Evolutionary conservation across 2,113 vertebrate species (phyloP), one percentile per base, ranked within the genome.

Genomic region (Montifringilla adamsi): DNA sequence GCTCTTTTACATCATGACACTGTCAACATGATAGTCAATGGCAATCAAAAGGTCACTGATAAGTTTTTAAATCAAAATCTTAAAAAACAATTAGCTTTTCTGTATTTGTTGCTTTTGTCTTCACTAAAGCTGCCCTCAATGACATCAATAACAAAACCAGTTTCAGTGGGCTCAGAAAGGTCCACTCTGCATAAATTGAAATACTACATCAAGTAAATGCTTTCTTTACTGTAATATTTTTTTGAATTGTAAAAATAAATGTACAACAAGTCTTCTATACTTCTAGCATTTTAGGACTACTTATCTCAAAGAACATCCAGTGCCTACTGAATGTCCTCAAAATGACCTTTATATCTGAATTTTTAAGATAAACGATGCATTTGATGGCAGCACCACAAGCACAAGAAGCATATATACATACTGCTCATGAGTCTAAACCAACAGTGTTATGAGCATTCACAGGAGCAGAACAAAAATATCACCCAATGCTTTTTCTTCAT

Each of bases 321-420:
- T 50, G 62, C 46, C 52, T 74, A 75, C 37, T 76, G 66, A 77
- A 83, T 58, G 30, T 88, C 58, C 84, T 96, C 63, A 87, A 62
- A 22, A 31, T 46, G 41, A 92, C 87, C 80, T 96, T 94, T 87
- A 83, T 80, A 84, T 89, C 39, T 70, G 77, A 92, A 77, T 81
- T 80, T 92, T 94, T 62, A 82, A 94, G 70, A 67, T 31, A 76
- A 94, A 75, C 0, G 0, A 53, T 30, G 47, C 27, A 85, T 83
- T 83, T 74, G 52, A 89, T 52, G 91, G 50, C 47, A 87, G 62
- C 7, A 11, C 62, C 74, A 94, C 37, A 74, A 75, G 66, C 58
- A 43, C 53, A 75, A 75, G 77, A 28, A 85, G 46, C 41, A 55
- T 22, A 72, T 28, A 68, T 81, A 67, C 80, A 80, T 52, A 63